These are phyloP conservation scores for Taenioides sp. DNA, from an alignment of 2,797 vertebrate genomes.

Conservation along the genomic window DNA sequence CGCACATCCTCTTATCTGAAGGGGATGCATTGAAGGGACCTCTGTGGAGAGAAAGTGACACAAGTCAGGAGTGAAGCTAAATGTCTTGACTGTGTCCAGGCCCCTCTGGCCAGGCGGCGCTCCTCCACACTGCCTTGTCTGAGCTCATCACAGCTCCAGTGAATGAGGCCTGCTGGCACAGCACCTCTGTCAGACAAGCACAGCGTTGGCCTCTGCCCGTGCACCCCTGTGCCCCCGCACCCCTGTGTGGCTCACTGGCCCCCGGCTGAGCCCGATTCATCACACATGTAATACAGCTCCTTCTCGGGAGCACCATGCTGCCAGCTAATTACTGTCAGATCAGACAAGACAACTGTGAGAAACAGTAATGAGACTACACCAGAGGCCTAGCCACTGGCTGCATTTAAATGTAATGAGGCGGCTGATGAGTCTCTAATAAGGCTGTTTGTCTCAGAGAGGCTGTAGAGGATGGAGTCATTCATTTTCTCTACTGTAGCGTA, in stretches of 20 bases:
- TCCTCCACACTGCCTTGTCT: conserved; percentile 74
- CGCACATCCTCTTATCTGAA: conserved; percentile 70
- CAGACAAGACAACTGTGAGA: conserved; percentile 67
- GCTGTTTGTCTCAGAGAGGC: conserved; percentile 61
- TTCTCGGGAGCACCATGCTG: conserved; percentile 65
- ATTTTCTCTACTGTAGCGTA: conserved; percentile 24
- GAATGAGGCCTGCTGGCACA: conserved; percentile 81
- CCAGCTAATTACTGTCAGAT: conserved; percentile 74
- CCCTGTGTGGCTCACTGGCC: conserved; percentile 24
- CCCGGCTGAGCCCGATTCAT: conserved; percentile 72
- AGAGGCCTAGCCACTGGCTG: conserved; percentile 55
- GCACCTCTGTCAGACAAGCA: conserved; percentile 78
- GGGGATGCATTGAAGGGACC: conserved; percentile 74
- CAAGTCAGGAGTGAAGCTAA: conserved; percentile 80
- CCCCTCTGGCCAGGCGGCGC: conserved; percentile 67
- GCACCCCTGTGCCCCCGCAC: conserved; percentile 24
- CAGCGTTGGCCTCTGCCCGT: conserved; percentile 65
- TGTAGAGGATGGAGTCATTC: conserved; percentile 28
- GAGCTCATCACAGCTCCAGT: conserved; percentile 70
- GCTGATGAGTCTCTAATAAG: conserved; percentile 74
- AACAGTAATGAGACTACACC: conserved; percentile 64
- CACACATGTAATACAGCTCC: conserved; percentile 68
- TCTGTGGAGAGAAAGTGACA: conserved; percentile 77
- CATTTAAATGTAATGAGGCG: conserved; percentile 76
- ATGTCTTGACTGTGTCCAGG: conserved; percentile 80